Conservation (phyloP, 2,113 vertebrate species). For the Aythya baeri region DNA sequence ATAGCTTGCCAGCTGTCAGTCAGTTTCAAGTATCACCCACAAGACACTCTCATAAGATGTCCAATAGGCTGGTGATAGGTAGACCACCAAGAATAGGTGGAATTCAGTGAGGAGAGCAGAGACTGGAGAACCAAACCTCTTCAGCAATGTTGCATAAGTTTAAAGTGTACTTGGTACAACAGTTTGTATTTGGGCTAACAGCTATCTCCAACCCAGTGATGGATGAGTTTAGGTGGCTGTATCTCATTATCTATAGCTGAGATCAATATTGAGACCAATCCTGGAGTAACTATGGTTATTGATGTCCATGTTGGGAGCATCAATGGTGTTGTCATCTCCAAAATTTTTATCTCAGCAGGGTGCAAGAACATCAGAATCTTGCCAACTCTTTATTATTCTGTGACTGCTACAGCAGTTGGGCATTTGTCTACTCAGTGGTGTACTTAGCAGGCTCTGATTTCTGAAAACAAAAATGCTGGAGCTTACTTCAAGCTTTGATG, state of each 20-base stretch:
- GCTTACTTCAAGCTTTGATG: not conserved
- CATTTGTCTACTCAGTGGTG: not conserved
- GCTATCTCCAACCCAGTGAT: not conserved
- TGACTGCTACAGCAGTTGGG: conserved; percentile 1
- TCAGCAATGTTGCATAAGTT: rapidly evolving
- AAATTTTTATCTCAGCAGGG: not conserved
- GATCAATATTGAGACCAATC: not conserved
- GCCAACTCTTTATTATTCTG: conserved; percentile 23
- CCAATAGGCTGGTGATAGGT: not conserved
- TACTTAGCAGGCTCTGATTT: conserved; percentile 4
- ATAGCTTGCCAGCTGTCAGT: not conserved
- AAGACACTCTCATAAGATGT: not conserved
- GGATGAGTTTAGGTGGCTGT: not conserved
- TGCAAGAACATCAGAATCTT: not conserved
- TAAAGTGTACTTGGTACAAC: not conserved
- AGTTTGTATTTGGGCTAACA: not conserved
- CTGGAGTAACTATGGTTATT: not conserved
- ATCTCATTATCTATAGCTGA: not conserved
- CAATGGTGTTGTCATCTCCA: not conserved
- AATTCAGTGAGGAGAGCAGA: not conserved
- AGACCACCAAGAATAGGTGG: not conserved
- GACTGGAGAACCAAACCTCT: not conserved
- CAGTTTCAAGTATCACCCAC: not conserved
- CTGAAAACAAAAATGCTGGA: not conserved
- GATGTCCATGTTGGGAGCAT: not conserved